phyloP scores from a whole-genome alignment of 2,797 vertebrate genomes.

The Sebastes minor region DNA sequence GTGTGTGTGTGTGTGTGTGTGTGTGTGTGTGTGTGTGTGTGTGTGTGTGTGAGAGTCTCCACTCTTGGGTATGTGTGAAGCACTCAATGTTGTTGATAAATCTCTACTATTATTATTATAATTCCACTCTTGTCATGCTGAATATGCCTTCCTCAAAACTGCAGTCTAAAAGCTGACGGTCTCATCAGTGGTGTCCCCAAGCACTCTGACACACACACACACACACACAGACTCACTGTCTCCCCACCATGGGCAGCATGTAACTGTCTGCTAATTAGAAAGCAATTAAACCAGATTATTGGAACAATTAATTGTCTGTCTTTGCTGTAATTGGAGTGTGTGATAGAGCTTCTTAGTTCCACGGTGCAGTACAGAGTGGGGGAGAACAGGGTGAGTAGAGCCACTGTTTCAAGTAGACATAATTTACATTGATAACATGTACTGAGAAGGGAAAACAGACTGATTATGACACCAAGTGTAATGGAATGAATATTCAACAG shows the following conservation, averaged over 20 bases:
- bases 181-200: neutral
- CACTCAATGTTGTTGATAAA: constrained; percentile 1
- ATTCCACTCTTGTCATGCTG: constrained; percentile 3
- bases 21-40: neutral
- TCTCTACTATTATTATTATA: constrained; percentile 1
- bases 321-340: constrained; percentile 37
- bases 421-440: neutral
- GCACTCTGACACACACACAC: constrained; percentile 1
- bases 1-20: neutral
- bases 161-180: neutral
- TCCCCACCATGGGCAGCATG: constrained; percentile 13
- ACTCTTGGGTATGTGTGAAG: neutral
- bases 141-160: neutral
- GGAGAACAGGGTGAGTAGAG: neutral
- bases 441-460: neutral
- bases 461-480: neutral
- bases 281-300: constrained; percentile 52
- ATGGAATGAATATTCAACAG: neutral
- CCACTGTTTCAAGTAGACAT: neutral
- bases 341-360: constrained; percentile 22
- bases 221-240: neutral
- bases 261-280: constrained; percentile 48
- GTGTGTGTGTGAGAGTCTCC: neutral
- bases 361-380: neutral
- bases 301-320: constrained; percentile 54